phyloP scores from a whole-genome alignment of 2,113 vertebrate genomes.

The Semicossyphus pulcher region DNA sequence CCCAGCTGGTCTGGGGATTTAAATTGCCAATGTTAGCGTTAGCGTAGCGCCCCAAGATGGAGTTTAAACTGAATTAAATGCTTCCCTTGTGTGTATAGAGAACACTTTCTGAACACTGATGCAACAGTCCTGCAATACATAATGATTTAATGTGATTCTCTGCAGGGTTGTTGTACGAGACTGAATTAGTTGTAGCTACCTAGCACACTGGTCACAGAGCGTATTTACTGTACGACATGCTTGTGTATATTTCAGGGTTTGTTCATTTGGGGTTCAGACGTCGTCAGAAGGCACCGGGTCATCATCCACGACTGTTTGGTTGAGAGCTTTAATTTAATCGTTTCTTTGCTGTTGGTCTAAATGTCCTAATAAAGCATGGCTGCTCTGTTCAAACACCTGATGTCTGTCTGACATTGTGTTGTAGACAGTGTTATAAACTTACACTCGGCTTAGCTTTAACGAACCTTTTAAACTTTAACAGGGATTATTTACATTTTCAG shows the following conservation, averaged over 20 bases:
- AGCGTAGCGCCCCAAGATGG: background rate
- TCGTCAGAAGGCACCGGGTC: background rate
- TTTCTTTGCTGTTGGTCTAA: constrained; percentile 48
- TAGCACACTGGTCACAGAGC: background rate
- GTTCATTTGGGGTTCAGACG: too few species aligned
- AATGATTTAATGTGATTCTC: background rate
- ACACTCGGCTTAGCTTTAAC: too few species aligned
- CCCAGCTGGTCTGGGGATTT: constrained; percentile 70
- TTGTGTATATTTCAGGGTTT: constrained; percentile 35
- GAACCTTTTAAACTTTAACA: too few species aligned
- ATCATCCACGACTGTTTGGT: constrained; percentile 25
- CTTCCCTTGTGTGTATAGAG: background rate
- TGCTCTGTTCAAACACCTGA: constrained; percentile 34
- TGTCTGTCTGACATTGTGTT: background rate
- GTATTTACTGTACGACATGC: background rate
- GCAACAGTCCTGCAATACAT: background rate
- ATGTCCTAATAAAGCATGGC: constrained; percentile 74
- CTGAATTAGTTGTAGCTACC: background rate
- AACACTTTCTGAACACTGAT: background rate
- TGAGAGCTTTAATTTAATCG: constrained; percentile 64
- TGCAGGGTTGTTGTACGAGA: background rate
- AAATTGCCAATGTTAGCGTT: background rate
- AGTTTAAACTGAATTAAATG: background rate
- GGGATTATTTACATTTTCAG: too few species aligned
- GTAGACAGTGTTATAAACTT: too few species aligned